These are phyloP conservation scores for Sprattus sprattus DNA, from an alignment of 2,113 vertebrate species.

Conservation along the genomic window DNA sequence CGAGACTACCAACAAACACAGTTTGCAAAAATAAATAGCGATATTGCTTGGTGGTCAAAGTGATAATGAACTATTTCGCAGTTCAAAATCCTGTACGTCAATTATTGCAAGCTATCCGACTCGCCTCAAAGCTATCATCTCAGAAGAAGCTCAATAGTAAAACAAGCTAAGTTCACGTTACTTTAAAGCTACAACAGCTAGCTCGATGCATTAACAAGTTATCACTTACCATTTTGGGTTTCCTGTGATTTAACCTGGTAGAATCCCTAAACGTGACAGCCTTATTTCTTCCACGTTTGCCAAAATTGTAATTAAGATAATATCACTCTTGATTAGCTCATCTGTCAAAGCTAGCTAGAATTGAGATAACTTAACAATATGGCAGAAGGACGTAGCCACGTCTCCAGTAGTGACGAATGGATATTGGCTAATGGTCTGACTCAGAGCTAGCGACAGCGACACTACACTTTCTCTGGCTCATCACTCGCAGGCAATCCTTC, in stretches of 20 bases:
- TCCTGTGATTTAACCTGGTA: not conserved
- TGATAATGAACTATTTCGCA: not conserved
- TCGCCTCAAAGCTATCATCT: not conserved
- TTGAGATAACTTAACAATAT: not conserved
- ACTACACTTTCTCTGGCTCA: not conserved
- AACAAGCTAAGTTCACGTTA: not conserved
- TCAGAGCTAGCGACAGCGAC: not conserved
- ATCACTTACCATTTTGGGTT: conserved; percentile 2
- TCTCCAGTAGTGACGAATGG: conserved; percentile 7
- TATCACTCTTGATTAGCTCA: not conserved
- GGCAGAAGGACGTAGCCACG: conserved; percentile 11
- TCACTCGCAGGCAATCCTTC: not conserved
- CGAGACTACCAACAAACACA: not conserved
- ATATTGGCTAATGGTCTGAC: not conserved
- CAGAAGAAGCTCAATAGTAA: not conserved
- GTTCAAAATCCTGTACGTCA: not conserved
- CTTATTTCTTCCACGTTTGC: not conserved
- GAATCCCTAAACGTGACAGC: not conserved
- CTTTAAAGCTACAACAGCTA: not conserved
- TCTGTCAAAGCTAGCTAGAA: not conserved
- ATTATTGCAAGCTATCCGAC: not conserved
- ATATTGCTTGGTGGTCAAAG: not conserved
- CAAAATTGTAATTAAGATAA: not conserved
- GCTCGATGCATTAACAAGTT: not conserved
- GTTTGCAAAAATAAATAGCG: not conserved